Conservation (phyloP, 2,797 vertebrate genomes). For the Podargus strigoides region DNA sequence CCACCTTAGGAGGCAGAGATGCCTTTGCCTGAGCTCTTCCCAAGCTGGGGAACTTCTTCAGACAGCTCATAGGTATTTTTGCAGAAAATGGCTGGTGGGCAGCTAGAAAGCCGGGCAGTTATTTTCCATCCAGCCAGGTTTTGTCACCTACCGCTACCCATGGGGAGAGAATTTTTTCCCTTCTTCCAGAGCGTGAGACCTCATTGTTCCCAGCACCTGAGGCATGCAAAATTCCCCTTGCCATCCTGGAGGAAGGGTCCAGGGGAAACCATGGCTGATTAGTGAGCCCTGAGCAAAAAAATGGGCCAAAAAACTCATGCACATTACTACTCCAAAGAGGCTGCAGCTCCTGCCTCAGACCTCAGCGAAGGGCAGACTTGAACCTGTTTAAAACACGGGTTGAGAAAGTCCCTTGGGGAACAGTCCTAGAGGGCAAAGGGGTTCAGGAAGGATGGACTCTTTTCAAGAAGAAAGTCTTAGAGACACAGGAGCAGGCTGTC, state of each 20-base stretch:
- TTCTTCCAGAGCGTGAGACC: neutral
- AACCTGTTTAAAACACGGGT: too few relatives aligned
- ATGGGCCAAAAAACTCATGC: accelerated
- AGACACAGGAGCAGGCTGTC: too few relatives aligned
- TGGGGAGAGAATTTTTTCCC: neutral
- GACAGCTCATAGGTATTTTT: too few relatives aligned
- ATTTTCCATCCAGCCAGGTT: neutral
- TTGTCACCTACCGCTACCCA: conserved; percentile 3
- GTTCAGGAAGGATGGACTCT: too few relatives aligned
- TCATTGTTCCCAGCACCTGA: conserved; percentile 39
- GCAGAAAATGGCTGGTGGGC: neutral
- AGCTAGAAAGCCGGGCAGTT: neutral
- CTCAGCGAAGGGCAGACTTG: too few relatives aligned
- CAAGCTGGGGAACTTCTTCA: neutral
- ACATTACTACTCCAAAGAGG: accelerated
- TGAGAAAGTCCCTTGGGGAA: too few relatives aligned
- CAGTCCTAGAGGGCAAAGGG: too few relatives aligned
- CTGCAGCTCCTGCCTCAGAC: neutral
- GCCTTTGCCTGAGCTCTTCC: neutral
- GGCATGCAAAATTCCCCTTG: conserved; percentile 17
- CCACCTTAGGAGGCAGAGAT: neutral
- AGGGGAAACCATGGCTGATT: neutral
- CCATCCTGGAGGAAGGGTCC: neutral
- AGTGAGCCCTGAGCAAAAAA: neutral
- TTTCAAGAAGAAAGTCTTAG: too few relatives aligned